phyloP scores from a whole-genome alignment of 2,888 invertebrate species.

The Drosophila siamana region DNA sequence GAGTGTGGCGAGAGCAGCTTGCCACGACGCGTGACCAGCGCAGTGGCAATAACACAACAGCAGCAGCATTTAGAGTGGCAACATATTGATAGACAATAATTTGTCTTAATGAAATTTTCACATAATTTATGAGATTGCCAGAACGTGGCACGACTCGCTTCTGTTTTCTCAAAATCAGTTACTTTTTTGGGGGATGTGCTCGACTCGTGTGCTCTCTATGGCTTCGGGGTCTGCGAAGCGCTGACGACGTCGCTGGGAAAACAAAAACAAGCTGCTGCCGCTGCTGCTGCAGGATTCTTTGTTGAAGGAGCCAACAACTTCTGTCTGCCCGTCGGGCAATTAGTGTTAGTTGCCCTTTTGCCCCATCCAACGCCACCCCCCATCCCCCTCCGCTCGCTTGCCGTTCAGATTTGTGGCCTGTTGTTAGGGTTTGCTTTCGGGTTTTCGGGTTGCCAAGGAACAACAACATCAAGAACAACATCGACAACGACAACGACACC shows the following conservation, averaged over 20 bases:
- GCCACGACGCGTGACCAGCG: conserved; percentile 13
- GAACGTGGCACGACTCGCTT: conserved; percentile 70
- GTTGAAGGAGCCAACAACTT: conserved; percentile 39
- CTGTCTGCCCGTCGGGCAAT: conserved; percentile 65
- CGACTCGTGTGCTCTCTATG: conserved; percentile 48
- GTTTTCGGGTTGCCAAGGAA: conserved; percentile 47
- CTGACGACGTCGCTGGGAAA: conserved; percentile 50
- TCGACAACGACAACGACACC: not conserved
- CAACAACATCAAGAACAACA: not conserved
- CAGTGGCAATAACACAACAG: too few species aligned
- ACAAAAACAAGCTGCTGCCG: conserved; percentile 66
- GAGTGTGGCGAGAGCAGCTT: conserved; percentile 3
- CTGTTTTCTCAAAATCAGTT: too few species aligned
- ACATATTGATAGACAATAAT: conserved; percentile 86
- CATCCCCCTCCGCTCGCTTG: not conserved
- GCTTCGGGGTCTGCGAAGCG: conserved; percentile 40
- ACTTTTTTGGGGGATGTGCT: conserved; percentile 40
- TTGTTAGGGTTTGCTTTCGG: conserved; percentile 30
- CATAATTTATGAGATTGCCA: conserved; percentile 85
- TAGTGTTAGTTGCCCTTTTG: conserved; percentile 58
- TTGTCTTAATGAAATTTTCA: conserved; percentile 85
- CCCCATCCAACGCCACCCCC: too few species aligned
- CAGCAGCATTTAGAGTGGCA: conserved; percentile 64
- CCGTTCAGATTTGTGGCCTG: conserved; percentile 56
- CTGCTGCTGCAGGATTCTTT: conserved; percentile 40